Conservation (phyloP, 30 jellyfish, hydroid and myxozoan species). For the Nemopilema nomurai region DNA sequence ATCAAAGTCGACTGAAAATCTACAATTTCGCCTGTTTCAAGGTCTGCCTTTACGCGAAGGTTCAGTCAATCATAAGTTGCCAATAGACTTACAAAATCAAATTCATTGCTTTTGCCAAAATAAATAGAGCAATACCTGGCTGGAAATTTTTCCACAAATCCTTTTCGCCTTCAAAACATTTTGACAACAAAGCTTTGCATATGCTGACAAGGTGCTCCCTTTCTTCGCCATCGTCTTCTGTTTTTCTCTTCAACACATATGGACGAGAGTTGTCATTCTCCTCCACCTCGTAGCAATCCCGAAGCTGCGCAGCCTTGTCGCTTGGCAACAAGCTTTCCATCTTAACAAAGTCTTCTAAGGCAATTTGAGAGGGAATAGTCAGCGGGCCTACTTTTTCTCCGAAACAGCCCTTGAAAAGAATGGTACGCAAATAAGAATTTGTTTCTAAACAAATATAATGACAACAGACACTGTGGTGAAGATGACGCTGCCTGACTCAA, state of each 20-base stretch:
- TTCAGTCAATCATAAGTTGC: neutral
- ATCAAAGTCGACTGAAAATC: no score
- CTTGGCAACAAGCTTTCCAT: constrained; percentile 2
- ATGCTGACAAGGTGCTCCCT: constrained; percentile 13
- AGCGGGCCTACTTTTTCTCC: constrained; percentile 59
- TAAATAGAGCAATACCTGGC: constrained; percentile 28
- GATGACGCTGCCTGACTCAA: no score
- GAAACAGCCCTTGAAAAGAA: constrained; percentile 34
- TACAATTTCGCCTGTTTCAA: no score
- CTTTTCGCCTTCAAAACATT: constrained; percentile 53
- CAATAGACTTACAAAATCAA: no score
- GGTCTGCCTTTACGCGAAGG: no score
- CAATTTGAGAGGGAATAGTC: constrained; percentile 45
- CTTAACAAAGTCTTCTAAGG: constrained; percentile 40
- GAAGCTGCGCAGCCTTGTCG: constrained; percentile 3
- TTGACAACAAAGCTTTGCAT: constrained; percentile 23
- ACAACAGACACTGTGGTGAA: no score
- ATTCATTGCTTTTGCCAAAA: neutral
- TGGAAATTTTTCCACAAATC: constrained; percentile 43
- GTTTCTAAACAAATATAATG: no score
- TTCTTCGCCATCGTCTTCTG: constrained; percentile 9
- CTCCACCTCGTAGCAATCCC: constrained; percentile 50
- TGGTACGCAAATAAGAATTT: neutral
- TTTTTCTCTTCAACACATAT: constrained; percentile 18
- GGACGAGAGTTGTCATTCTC: constrained; percentile 27